These are phyloP conservation scores for Hirundo rustica DNA, from an alignment of 2,797 vertebrate species.

Conservation along the genomic window DNA sequence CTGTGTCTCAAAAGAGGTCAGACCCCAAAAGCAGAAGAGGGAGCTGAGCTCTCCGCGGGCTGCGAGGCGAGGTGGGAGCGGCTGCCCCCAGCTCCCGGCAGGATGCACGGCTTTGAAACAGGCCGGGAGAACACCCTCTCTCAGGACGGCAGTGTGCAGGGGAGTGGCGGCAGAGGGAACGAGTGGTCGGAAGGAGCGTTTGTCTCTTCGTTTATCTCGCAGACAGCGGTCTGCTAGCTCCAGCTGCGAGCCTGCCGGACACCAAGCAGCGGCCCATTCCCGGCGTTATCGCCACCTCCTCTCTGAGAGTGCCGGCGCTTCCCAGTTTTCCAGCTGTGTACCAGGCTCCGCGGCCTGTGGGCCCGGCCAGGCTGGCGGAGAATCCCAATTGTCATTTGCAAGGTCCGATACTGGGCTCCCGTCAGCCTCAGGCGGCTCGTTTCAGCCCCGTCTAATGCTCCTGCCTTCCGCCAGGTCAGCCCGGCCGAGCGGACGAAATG, in stretches of 20 bases:
- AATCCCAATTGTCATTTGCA: neutral
- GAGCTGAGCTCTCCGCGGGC: accelerated
- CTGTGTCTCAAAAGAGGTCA: neutral
- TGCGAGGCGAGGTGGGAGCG: neutral
- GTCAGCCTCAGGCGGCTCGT: neutral
- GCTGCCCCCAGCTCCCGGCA: neutral
- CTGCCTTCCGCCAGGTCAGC: neutral
- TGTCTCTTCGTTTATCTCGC: neutral
- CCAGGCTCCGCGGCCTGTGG: neutral
- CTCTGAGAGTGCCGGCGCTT: neutral
- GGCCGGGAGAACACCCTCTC: neutral
- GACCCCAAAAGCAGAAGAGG: neutral
- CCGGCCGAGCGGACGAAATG: neutral
- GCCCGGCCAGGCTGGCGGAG: neutral
- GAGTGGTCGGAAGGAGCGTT: neutral
- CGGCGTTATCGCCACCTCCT: neutral
- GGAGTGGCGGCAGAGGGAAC: neutral
- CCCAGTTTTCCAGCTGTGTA: neutral
- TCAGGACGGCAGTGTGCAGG: neutral
- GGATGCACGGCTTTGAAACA: neutral
- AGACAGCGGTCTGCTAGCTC: neutral
- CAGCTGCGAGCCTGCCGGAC: neutral
- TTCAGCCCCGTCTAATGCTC: neutral
- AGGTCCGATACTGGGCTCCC: neutral
- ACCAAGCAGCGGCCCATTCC: neutral